These are phyloP conservation scores for Hirundichthys speculiger DNA, from an alignment of 2,113 vertebrate species.

Conservation along the genomic window DNA sequence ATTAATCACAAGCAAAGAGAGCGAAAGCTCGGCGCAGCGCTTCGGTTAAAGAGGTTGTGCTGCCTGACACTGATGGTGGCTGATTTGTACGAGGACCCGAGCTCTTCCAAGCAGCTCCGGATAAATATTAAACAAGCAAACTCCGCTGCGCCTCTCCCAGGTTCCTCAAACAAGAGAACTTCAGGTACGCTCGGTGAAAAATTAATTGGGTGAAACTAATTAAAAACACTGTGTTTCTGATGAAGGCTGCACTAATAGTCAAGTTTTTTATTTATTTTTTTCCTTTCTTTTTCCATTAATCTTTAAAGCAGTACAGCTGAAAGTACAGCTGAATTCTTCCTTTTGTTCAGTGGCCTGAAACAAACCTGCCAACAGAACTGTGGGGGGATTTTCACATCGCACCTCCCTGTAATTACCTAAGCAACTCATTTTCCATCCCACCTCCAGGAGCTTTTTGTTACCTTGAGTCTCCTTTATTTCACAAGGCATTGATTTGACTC, in stretches of 20 bases:
- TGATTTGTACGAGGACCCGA: slow-evolving; percentile 24
- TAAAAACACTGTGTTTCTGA: slow-evolving; percentile 60
- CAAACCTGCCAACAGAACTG: slow-evolving; percentile 17
- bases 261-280: slow-evolving; percentile 12
- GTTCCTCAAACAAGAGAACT: slow-evolving; percentile 40
- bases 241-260: slow-evolving; percentile 40
- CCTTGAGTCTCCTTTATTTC: slow-evolving; percentile 4
- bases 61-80: slow-evolving; percentile 25
- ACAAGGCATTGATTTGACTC: slow-evolving; percentile 26
- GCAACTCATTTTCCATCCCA: slow-evolving; percentile 27
- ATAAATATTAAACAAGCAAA: slow-evolving; percentile 44
- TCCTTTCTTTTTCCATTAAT: slow-evolving; percentile 49
- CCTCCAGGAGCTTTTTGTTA: slow-evolving; percentile 14
- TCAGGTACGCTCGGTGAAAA: slow-evolving; percentile 43
- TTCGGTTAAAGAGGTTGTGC: slow-evolving; percentile 33
- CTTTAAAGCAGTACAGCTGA: slow-evolving; percentile 25
- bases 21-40: slow-evolving; percentile 45
- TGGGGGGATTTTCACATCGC: slow-evolving; percentile 35
- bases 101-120: slow-evolving; percentile 22
- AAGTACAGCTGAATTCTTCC: slow-evolving; percentile 26
- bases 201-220: slow-evolving; percentile 63
- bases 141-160: slow-evolving; percentile 26
- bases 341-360: slow-evolving; percentile 48
- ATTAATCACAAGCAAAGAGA: slow-evolving; percentile 64
- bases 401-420: slow-evolving; percentile 43